Conservation (phyloP, 1,140 invertebrate genomes). For the Drosophila subpulchrella region DNA sequence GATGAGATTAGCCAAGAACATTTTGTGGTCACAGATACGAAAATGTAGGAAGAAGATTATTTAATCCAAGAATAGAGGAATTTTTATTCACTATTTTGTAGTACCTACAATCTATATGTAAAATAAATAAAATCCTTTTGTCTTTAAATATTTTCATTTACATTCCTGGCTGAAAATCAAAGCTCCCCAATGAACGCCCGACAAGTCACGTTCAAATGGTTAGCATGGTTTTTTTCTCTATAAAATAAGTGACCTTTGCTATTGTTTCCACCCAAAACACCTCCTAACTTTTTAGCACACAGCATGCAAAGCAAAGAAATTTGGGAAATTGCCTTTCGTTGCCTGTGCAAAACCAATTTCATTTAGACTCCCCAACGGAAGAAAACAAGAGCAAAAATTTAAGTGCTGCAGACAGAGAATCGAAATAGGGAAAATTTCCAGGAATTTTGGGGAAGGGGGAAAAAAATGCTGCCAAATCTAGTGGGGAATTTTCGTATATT, state of each 20-base stretch:
- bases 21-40: conserved; percentile 8
- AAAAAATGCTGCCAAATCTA: conserved; percentile 50
- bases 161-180: background rate
- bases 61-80: too few relatives aligned
- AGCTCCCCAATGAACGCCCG: background rate
- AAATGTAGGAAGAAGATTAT: background rate
- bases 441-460: conserved; percentile 22
- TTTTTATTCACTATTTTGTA: too few relatives aligned
- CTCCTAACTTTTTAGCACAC: conserved; percentile 7
- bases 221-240: background rate
- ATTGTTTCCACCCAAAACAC: conserved; percentile 17
- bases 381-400: conserved; percentile 42
- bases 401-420: conserved; percentile 45
- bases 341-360: conserved; percentile 61
- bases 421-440: conserved; percentile 17
- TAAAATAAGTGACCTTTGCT: conserved; percentile 28
- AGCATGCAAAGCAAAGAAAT: conserved; percentile 37
- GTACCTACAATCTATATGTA: too few relatives aligned
- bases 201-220: conserved; percentile 1
- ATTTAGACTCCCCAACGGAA: conserved; percentile 56
- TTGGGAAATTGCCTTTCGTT: conserved; percentile 46
- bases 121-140: background rate
- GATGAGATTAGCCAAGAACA: conserved; percentile 55
- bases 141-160: background rate
- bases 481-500: conserved; percentile 54